Percentiles rank a stretch among this genome's conserved stretches.
phyloP scores from a whole-genome alignment of 1,140 invertebrate genomes.

The Drosophila paulistorum region DNA sequence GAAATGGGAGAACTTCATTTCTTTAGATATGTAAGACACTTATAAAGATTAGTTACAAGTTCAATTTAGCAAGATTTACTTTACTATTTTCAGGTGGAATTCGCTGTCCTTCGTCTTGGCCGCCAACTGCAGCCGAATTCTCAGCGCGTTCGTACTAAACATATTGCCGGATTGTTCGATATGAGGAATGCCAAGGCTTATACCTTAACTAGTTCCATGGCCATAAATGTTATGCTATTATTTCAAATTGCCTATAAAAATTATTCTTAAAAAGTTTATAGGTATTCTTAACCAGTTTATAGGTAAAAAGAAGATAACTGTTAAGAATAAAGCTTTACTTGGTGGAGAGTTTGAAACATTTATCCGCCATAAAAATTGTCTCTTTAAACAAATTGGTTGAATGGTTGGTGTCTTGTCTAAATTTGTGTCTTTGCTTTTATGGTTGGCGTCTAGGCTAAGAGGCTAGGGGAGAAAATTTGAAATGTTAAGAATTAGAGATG shows the following conservation, averaged over 20 bases:
- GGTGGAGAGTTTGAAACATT: not conserved
- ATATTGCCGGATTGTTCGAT: conserved; percentile 58
- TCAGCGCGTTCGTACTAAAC: conserved; percentile 35
- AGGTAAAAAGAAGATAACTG: too few relatives aligned
- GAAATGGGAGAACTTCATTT: not conserved
- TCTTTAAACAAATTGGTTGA: too few relatives aligned
- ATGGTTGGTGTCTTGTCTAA: too few relatives aligned
- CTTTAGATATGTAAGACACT: conserved; percentile 35
- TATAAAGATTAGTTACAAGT: not conserved
- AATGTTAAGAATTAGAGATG: too few relatives aligned
- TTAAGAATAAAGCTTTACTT: too few relatives aligned
- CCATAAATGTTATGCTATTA: conserved; percentile 49
- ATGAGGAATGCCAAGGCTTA: conserved; percentile 26
- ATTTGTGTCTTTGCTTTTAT: too few relatives aligned
- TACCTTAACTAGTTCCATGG: conserved; percentile 40
- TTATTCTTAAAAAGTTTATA: conserved; percentile 28
- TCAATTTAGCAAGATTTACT: not conserved
- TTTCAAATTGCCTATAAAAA: conserved; percentile 67
- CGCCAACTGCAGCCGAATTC: conserved; percentile 45
- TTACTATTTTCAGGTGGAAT: conserved; percentile 44
- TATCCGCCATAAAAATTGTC: not conserved
- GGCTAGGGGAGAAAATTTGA: too few relatives aligned
- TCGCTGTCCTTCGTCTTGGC: conserved; percentile 35
- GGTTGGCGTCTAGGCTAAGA: too few relatives aligned
- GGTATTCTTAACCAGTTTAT: too few relatives aligned